Conservation (phyloP, 2,888 invertebrate genomes). For the Fragum fragum region DNA sequence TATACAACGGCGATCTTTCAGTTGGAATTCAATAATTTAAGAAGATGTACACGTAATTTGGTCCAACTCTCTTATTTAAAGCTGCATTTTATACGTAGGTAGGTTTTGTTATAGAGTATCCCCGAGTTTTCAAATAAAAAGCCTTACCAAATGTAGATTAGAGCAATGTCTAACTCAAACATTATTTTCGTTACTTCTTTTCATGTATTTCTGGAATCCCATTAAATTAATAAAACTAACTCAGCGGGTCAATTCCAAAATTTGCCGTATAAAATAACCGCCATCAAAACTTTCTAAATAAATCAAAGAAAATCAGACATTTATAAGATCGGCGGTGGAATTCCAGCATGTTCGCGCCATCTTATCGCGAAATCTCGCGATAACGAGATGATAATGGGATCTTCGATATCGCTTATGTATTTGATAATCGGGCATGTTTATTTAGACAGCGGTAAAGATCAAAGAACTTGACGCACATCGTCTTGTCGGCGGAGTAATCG, state of each 20-base stretch:
- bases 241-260: conserved; percentile 50
- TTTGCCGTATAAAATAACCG: conserved; percentile 34
- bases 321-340: conserved; percentile 55
- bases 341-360: conserved; percentile 63
- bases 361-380: conserved; percentile 62
- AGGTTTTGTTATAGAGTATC: no score
- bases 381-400: conserved; percentile 62
- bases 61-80: no score
- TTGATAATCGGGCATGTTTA: conserved; percentile 71
- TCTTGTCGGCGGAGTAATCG: conserved; percentile 54
- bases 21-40: no score
- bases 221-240: conserved; percentile 1
- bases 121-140: no score
- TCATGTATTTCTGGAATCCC: neutral
- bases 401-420: conserved; percentile 65
- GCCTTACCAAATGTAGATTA: no score
- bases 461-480: conserved; percentile 49
- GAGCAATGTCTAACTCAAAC: no score
- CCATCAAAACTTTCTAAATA: conserved; percentile 57
- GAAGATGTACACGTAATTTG: no score
- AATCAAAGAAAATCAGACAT: conserved; percentile 61
- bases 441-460: conserved; percentile 64
- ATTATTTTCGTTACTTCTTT: no score
- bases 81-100: no score
- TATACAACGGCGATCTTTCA: no score